Evolutionary conservation across 2,113 vertebrate genomes (phyloP), one percentile per base, ranked within the genome.

Genomic region (Psilopogon haemacephalus): DNA sequence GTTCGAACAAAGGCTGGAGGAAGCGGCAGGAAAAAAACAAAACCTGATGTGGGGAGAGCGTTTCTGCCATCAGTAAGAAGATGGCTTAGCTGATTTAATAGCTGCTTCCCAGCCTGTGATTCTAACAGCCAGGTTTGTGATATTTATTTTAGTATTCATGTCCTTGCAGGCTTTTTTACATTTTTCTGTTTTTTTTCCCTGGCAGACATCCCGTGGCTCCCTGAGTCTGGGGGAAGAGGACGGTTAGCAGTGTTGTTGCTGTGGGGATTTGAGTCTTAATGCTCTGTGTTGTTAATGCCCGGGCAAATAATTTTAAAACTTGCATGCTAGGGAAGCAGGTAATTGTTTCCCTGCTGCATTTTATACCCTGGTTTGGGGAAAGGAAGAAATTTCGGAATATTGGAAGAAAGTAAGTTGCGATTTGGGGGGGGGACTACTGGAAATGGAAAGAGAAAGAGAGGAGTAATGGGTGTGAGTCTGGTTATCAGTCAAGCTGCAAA

Each of bases 141-240:
- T 94, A 95, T 96, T 96, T 96, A 95, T 95, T 96, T 96, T 94
- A 95, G 93, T 89, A 95, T 95, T 96, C 96, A 91, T 96, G 94
- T 96, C 96, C 94, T 91, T 94, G 93, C 91, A 95, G 94, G 92
- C 87, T 93, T 94, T 96, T 96, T 96, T 95, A 88, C 95, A 95
- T 96, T 96, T 95, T 82, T 92, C 87, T 95, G 82, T 84, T 94
- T 96, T 84, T 94, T 96, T 85, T 96, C 93, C 54, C 94, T 96
- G 96, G 96, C 96, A 96, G 93, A 94, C 94, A 86, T 96, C 96
- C 96, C 71, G 62, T 87, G 95, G 94, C 96, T 96, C 94, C 93
- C 86, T 89, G 95, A 95, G 96, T 96, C 96, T 96, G 96, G 95
- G 95, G 96, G 95, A 96, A 96, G 95, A 96, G 82, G 89, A 85